Percentiles rank a stretch among this genome's conserved stretches.
Evolutionary conservation across 2,797 vertebrate species (phyloP).

Genomic region (Diglossa cyanea): DNA sequence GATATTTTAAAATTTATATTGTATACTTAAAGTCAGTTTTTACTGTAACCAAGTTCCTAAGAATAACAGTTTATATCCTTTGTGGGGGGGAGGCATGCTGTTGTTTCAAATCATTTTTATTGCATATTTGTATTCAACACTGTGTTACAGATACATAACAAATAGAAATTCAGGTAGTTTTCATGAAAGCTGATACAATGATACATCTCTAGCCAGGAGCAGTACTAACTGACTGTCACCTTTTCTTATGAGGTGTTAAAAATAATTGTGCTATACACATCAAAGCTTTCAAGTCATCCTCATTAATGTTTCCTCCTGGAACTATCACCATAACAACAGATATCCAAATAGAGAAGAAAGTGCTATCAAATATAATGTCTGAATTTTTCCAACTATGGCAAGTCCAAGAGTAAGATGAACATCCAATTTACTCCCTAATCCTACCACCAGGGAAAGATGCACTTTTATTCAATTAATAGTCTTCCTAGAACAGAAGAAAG

Average conservation of each 20-base stretch:
- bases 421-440: neutral
- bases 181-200: neutral
- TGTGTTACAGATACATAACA: neutral
- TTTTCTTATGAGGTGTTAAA: neutral
- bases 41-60: neutral
- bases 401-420: neutral
- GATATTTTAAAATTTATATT: neutral
- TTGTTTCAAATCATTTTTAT: neutral
- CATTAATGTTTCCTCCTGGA: conserved; percentile 1
- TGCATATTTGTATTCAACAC: neutral
- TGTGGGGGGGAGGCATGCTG: neutral
- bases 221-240: neutral
- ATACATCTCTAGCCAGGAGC: neutral
- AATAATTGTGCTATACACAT: conserved; percentile 18
- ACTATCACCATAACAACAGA: conserved; percentile 39
- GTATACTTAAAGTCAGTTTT: neutral
- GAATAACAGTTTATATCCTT: neutral
- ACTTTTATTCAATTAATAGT: neutral
- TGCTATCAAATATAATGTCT: neutral
- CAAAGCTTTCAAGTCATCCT: conserved; percentile 32
- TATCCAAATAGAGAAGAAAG: neutral
- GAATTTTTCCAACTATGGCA: neutral
- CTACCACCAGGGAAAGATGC: neutral
- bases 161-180: neutral
- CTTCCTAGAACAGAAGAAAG: neutral